Evolutionary conservation across 2,113 vertebrate genomes (phyloP).

Genomic region (Telmatochromis brichardi): DNA sequence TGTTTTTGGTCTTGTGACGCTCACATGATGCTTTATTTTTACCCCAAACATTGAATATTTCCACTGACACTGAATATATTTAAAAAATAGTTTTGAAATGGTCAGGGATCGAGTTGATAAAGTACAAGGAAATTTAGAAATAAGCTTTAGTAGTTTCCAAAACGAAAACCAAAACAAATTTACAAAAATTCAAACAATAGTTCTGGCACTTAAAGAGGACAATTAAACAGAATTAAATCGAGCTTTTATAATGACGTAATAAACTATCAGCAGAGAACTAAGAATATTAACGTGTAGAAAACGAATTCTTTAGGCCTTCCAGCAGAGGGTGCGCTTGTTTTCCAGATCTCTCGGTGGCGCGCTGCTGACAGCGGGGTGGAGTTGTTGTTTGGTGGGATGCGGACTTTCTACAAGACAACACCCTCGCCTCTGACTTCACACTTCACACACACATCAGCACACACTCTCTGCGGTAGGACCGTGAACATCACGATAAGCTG

Average conservation of each 20-base stretch:
- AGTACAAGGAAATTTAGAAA: background rate
- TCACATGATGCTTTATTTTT: background rate
- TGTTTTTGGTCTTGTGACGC: background rate
- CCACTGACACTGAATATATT: background rate
- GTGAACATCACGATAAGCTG: background rate
- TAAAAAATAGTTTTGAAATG: background rate
- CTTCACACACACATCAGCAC: background rate
- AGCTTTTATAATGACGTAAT: background rate
- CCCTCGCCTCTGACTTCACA: background rate
- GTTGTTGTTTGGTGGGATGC: conserved; percentile 19
- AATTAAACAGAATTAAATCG: background rate
- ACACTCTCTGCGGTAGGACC: background rate
- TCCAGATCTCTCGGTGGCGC: background rate
- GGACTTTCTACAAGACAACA: conserved; percentile 1
- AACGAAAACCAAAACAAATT: rapidly evolving
- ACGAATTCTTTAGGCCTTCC: background rate
- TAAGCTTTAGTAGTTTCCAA: background rate
- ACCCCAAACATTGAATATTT: background rate
- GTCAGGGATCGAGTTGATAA: background rate
- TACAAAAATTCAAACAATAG: background rate
- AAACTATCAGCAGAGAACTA: background rate
- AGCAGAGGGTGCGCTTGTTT: conserved; percentile 13
- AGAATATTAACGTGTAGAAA: background rate
- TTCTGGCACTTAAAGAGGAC: background rate
- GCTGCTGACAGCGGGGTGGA: conserved; percentile 16